Percentiles rank a stretch among this genome's conserved stretches.
Conservation (phyloP, 2,797 vertebrate genomes). For the Schizopygopsis pylzovi region DNA sequence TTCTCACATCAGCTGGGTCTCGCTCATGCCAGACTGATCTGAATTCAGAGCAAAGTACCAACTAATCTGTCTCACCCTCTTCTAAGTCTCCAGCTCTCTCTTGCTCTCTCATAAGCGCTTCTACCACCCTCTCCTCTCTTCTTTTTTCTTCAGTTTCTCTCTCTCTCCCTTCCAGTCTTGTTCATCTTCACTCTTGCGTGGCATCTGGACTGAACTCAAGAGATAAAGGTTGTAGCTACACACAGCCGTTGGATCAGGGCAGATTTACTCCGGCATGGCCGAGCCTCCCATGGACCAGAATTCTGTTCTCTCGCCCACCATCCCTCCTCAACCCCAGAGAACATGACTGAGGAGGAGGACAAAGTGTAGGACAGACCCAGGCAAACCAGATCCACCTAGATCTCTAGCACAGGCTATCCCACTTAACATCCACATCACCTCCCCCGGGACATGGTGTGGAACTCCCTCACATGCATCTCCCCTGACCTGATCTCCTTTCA, state of each 20-base stretch:
- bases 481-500: conserved; percentile 47
- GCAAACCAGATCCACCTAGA: conserved; percentile 17
- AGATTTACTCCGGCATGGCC: conserved; percentile 64
- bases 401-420: conserved; percentile 30
- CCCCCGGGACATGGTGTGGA: conserved; percentile 18
- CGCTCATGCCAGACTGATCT: conserved; percentile 52
- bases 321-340: conserved; percentile 18
- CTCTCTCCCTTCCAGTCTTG: conserved; percentile 4
- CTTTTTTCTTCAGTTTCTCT: not conserved
- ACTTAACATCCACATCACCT: conserved; percentile 41
- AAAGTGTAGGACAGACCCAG: not conserved
- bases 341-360: conserved; percentile 3
- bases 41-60: conserved; percentile 55
- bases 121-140: not conserved
- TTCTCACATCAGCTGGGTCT: conserved; percentile 55
- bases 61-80: conserved; percentile 56
- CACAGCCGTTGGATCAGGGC: conserved; percentile 54
- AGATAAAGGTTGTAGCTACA: conserved; percentile 64
- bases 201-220: conserved; percentile 57
- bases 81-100: conserved; percentile 33
- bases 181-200: conserved; percentile 8
- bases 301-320: conserved; percentile 41
- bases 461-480: conserved; percentile 19
- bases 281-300: conserved; percentile 53
- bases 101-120: conserved; percentile 27